phyloP scores from a whole-genome alignment of 2,113 vertebrate genomes.

The Sminthopsis crassicaudata region DNA sequence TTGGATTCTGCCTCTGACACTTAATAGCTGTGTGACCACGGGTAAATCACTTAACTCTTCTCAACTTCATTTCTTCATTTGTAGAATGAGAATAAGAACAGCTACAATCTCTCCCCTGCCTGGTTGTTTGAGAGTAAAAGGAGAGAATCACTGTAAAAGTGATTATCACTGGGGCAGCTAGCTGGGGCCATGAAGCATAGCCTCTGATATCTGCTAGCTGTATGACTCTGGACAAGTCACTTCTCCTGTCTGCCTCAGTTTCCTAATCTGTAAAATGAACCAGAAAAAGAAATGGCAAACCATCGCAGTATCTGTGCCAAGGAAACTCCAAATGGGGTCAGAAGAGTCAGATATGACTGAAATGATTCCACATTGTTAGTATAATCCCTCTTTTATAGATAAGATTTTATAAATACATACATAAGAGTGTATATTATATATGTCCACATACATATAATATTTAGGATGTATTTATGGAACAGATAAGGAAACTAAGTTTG shows the following conservation, averaged over 20 bases:
- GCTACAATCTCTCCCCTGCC: background rate
- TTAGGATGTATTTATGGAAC: background rate
- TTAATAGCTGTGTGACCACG: background rate
- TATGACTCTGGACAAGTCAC: too few species aligned
- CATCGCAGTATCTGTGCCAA: too few species aligned
- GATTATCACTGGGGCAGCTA: background rate
- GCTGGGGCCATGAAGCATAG: too few species aligned
- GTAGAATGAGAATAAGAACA: background rate
- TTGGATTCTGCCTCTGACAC: background rate
- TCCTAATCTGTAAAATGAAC: too few species aligned
- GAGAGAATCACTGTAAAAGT: background rate
- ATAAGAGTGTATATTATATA: too few species aligned
- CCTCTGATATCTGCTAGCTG: too few species aligned
- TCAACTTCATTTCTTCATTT: background rate
- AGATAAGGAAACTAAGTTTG: background rate
- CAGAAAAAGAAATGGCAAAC: too few species aligned
- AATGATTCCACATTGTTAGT: background rate
- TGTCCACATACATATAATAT: background rate
- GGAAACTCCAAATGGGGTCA: too few species aligned
- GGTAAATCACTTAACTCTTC: background rate
- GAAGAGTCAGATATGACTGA: too few species aligned
- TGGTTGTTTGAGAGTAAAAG: background rate
- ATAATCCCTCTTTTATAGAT: background rate
- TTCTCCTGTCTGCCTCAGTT: too few species aligned
- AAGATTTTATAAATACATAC: too few species aligned